Conservation (phyloP, 2,888 invertebrate genomes). For the Cosmia pyralina region DNA sequence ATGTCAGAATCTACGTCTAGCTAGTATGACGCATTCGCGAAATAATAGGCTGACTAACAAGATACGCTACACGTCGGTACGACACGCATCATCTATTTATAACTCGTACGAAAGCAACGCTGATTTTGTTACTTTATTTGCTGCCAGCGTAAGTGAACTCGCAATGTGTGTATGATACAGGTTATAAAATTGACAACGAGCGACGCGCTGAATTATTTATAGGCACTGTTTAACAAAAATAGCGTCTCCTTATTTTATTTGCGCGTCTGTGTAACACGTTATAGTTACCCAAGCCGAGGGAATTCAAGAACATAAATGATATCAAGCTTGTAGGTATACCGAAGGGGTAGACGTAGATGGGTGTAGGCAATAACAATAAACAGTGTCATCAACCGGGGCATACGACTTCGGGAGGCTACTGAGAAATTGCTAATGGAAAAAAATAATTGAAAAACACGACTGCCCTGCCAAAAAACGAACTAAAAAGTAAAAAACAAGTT, state of each 20-base stretch:
- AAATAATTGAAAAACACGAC: no score
- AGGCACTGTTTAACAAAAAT: conserved; percentile 18
- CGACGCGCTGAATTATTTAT: conserved; percentile 33
- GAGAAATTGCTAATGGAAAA: not conserved
- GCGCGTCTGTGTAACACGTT: conserved; percentile 15
- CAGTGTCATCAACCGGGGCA: not conserved
- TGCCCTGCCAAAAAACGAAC: no score
- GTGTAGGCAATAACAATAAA: not conserved
- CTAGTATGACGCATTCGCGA: conserved; percentile 71
- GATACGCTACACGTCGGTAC: conserved; percentile 65
- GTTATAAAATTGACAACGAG: conserved; percentile 48
- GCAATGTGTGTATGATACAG: conserved; percentile 26
- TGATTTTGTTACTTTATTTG: conserved; percentile 53
- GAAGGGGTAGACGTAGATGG: not conserved
- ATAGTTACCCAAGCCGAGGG: conserved; percentile 11
- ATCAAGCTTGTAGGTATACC: not conserved
- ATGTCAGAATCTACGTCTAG: conserved; percentile 60
- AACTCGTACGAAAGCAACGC: conserved; percentile 49
- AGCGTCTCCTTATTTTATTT: conserved; percentile 33
- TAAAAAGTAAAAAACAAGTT: no score
- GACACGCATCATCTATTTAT: conserved; percentile 70
- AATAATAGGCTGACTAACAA: conserved; percentile 74
- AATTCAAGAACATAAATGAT: conserved; percentile 2
- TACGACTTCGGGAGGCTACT: not conserved
- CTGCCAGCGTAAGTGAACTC: conserved; percentile 41